Evolutionary conservation across 2,797 vertebrate genomes (phyloP).

Genomic region (Muraenolepis orangiensis): DNA sequence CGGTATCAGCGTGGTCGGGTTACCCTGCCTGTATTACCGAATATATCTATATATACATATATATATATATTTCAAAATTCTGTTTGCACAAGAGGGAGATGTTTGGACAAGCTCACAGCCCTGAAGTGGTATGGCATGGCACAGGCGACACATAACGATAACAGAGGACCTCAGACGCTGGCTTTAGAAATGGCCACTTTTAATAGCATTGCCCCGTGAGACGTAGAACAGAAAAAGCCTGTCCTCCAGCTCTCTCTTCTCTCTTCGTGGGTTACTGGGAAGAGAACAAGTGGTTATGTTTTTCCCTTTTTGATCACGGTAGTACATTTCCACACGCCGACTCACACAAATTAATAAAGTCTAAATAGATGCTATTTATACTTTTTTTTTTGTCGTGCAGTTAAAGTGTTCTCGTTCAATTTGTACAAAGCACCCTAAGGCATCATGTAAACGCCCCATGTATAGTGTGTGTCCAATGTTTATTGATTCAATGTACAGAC

Average conservation of each 20-base stretch:
- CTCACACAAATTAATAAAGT: too few species aligned
- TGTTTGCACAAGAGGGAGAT: background rate
- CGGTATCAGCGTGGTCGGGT: too few species aligned
- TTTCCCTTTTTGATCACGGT: constrained; percentile 18
- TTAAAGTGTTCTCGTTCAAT: constrained; percentile 5
- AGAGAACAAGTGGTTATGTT: background rate
- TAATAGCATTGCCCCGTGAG: constrained; percentile 16
- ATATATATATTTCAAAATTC: too few species aligned
- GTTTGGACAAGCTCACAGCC: background rate
- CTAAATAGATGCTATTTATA: constrained; percentile 40
- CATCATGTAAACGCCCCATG: background rate
- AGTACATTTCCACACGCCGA: constrained; percentile 26
- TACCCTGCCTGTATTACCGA: too few species aligned
- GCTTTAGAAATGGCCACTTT: constrained; percentile 24
- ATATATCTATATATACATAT: too few species aligned
- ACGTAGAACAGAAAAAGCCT: background rate
- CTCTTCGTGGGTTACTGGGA: background rate
- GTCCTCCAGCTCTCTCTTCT: constrained; percentile 32
- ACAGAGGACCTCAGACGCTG: constrained; percentile 12
- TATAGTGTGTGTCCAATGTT: background rate
- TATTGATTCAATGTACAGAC: constrained; percentile 30
- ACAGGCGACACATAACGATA: constrained; percentile 21
- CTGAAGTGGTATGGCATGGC: too few species aligned
- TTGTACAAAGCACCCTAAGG: background rate
- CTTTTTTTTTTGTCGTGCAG: constrained; percentile 1